Evolutionary conservation across 2,797 vertebrate species (phyloP).

Genomic region (Denticeps clupeoides): DNA sequence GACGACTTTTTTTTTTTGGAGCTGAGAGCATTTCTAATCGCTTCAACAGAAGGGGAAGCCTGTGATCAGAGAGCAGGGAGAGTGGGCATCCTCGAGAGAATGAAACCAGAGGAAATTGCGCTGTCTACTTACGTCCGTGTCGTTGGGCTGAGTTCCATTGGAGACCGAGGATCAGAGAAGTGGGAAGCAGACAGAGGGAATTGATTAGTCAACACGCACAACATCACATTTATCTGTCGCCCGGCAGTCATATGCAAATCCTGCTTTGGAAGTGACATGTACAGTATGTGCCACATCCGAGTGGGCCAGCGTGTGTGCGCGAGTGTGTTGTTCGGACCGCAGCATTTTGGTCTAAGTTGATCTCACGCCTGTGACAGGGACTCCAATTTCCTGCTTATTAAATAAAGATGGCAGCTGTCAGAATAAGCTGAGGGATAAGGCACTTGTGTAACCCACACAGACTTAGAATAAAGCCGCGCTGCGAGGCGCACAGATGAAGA

Average conservation of each 20-base stretch:
- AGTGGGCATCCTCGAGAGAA: background rate
- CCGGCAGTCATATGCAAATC: too few relatives aligned
- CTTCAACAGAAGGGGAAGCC: too few relatives aligned
- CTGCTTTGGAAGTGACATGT: too few relatives aligned
- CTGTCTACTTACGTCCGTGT: conserved; percentile 12
- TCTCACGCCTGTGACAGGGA: background rate
- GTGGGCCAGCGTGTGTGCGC: too few relatives aligned
- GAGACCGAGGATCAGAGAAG: background rate
- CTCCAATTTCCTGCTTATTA: too few relatives aligned
- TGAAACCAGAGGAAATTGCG: background rate
- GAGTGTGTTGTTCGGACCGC: too few relatives aligned
- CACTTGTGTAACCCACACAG: background rate
- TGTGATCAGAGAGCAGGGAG: too few relatives aligned
- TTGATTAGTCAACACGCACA: background rate
- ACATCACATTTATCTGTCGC: too few relatives aligned
- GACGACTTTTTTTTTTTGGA: background rate
- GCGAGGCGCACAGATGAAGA: background rate
- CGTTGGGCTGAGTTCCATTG: background rate
- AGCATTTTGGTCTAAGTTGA: too few relatives aligned
- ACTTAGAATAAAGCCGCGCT: background rate
- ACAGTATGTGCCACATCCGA: too few relatives aligned
- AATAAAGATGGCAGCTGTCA: conserved; percentile 4
- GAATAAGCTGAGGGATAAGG: background rate
- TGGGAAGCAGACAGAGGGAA: background rate
- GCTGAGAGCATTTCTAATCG: too few relatives aligned